These are phyloP conservation scores for Polymixis lichenea DNA, from an alignment of 2,888 invertebrate genomes.

Conservation along the genomic window DNA sequence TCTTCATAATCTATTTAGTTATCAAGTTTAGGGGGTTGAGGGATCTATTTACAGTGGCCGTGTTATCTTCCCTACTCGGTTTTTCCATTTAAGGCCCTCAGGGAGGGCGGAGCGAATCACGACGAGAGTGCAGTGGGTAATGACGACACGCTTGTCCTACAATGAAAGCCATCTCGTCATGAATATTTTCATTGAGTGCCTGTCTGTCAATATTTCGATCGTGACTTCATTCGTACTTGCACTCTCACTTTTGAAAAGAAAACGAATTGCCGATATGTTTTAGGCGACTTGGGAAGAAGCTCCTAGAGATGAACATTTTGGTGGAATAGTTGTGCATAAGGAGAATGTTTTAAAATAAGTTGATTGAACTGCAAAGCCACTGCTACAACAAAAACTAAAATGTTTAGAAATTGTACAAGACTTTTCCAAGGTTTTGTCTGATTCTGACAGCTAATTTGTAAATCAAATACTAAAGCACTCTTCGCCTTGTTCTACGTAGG, in stretches of 20 bases:
- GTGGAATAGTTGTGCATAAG: background rate
- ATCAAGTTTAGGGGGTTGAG: background rate
- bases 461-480: background rate
- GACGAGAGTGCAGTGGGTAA: constrained; percentile 63
- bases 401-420: background rate
- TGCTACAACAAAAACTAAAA: background rate
- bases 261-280: background rate
- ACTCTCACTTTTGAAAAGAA: background rate
- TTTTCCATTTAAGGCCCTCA: constrained; percentile 62
- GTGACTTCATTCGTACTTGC: no score
- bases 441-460: background rate
- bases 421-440: background rate
- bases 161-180: constrained; percentile 59
- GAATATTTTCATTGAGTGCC: constrained; percentile 45
- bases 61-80: constrained; percentile 54
- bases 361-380: background rate
- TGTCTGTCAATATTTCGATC: background rate
- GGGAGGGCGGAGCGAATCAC: constrained; percentile 74
- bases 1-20: background rate
- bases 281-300: background rate
- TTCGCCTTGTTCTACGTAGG: background rate
- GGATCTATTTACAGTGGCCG: constrained; percentile 58
- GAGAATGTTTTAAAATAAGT: background rate
- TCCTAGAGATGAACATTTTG: background rate
- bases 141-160: constrained; percentile 64